Evolutionary conservation across 2,113 vertebrate genomes (phyloP).

Genomic region (Cygnus atratus): DNA sequence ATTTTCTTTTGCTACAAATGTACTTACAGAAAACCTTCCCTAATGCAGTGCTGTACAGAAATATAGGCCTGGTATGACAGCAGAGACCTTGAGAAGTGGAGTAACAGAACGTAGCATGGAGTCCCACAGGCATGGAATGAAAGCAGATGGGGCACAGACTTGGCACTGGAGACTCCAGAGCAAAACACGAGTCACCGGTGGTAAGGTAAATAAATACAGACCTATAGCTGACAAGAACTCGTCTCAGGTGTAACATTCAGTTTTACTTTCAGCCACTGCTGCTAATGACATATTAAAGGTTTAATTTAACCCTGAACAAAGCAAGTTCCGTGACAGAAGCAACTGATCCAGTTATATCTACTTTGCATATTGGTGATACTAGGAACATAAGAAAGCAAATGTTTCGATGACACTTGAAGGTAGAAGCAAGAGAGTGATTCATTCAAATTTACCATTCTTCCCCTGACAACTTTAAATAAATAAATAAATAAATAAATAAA

Average conservation of each 20-base stretch:
- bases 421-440: not conserved
- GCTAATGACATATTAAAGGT: not conserved
- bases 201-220: not conserved
- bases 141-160: not conserved
- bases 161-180: not conserved
- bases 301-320: not conserved
- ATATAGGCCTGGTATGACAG: not conserved
- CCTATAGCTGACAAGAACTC: not conserved
- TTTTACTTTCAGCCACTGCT: not conserved
- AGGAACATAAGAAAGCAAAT: not conserved
- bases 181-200: fast-evolving
- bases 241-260: not conserved
- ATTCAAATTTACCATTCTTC: not conserved
- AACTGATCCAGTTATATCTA: not conserved
- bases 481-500: not conserved
- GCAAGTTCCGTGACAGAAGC: not conserved
- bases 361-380: not conserved
- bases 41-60: not conserved
- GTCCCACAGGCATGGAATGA: not conserved
- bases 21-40: not conserved
- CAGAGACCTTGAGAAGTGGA: not conserved
- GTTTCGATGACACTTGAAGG: not conserved
- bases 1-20: not conserved
- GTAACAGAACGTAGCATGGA: not conserved
- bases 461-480: not conserved